A percentile compares a stretch with the other conserved stretches of the same genome.
These are phyloP conservation scores for Podarcis lilfordi DNA, from an alignment of 2,797 vertebrate genomes.

Conservation along the genomic window DNA sequence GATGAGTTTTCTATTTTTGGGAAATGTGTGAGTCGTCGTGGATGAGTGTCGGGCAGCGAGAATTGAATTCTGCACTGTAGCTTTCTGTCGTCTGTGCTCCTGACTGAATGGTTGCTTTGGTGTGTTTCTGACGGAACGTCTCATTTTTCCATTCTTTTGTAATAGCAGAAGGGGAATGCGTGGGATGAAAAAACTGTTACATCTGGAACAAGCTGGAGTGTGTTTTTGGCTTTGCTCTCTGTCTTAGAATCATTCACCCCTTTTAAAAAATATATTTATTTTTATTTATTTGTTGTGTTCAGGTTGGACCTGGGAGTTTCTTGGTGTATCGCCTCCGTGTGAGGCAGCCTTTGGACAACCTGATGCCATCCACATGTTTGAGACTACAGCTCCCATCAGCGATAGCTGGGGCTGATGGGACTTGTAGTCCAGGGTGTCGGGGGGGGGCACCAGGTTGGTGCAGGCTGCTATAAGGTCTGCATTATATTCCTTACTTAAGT, in stretches of 20 bases:
- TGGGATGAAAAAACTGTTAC: neutral
- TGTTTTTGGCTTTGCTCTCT: neutral
- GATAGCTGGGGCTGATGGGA: no score
- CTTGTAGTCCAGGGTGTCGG: no score
- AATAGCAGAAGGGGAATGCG: neutral
- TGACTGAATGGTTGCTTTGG: neutral
- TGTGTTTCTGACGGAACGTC: neutral
- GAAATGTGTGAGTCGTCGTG: slow-evolving; percentile 10
- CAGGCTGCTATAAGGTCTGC: no score
- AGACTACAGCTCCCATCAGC: no score
- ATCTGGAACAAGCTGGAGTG: neutral
- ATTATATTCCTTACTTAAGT: neutral
- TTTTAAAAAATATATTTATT: neutral
- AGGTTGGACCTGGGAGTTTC: neutral
- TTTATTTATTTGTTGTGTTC: neutral
- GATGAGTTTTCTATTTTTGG: neutral
- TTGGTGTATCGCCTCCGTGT: neutral
- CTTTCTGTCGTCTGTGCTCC: neutral
- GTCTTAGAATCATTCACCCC: neutral
- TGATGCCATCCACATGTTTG: no score
- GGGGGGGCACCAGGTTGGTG: no score
- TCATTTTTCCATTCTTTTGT: neutral
- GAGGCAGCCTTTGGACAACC: no score
- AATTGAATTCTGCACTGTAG: slow-evolving; percentile 4
- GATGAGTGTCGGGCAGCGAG: neutral